These are phyloP conservation scores for Nomada ferruginata DNA, from an alignment of 2,888 invertebrate genomes.

Conservation along the genomic window DNA sequence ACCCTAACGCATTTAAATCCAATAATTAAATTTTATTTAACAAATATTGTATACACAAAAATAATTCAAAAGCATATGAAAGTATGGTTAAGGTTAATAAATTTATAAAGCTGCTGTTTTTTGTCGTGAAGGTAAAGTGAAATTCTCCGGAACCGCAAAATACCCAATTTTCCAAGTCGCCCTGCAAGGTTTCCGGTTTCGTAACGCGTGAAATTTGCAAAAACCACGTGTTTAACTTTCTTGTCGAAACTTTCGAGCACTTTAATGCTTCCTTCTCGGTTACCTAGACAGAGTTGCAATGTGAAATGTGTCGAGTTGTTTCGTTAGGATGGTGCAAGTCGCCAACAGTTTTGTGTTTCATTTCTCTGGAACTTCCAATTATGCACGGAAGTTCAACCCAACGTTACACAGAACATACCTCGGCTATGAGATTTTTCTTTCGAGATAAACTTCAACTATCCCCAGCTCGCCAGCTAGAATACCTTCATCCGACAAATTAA, in stretches of 20 bases:
- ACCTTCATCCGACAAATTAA: constrained; percentile 23
- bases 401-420: constrained; percentile 1
- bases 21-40: no score
- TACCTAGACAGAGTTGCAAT: constrained; percentile 2
- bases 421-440: constrained; percentile 5
- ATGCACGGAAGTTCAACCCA: constrained; percentile 21
- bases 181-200: not conserved
- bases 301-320: constrained; percentile 41
- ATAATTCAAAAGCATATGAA: no score
- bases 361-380: constrained; percentile 27
- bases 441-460: constrained; percentile 24
- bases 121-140: no score
- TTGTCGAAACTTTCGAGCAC: constrained; percentile 20
- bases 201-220: constrained; percentile 1
- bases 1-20: no score
- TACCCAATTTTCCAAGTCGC: no score
- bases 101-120: not conserved
- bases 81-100: no score
- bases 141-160: no score
- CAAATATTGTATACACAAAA: no score
- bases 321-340: constrained; percentile 6
- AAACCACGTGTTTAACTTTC: constrained; percentile 22
- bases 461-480: not conserved
- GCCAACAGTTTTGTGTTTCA: constrained; percentile 24
- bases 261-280: constrained; percentile 15